Evolutionary conservation across 1,140 invertebrate genomes (phyloP).

Genomic region (Cotesia glomerata): DNA sequence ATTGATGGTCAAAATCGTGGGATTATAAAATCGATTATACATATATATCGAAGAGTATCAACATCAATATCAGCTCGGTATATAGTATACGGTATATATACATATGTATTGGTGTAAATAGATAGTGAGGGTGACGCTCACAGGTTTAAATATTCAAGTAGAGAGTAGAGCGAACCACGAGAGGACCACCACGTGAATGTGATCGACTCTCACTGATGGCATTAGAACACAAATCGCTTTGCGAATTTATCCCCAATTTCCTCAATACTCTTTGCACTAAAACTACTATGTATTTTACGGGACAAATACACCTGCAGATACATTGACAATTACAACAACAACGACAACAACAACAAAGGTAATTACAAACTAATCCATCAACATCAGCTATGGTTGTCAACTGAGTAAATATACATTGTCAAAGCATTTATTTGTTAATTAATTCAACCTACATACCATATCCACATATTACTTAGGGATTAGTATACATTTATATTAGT

Average conservation of each 20-base stretch:
- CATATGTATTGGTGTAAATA: not conserved
- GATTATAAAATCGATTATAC: no score
- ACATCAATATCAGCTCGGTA: not conserved
- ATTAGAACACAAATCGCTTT: slow-evolving; percentile 14
- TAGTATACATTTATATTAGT: not conserved
- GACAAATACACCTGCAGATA: not conserved
- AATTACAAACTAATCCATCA: not conserved
- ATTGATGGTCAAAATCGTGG: no score
- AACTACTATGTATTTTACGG: not conserved
- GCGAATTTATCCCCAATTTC: slow-evolving; percentile 1
- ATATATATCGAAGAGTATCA: no score
- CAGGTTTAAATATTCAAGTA: slow-evolving; percentile 20
- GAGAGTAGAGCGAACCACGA: slow-evolving; percentile 5
- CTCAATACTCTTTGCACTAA: not conserved
- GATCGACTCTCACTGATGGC: slow-evolving; percentile 3
- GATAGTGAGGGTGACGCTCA: not conserved
- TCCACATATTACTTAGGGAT: not conserved
- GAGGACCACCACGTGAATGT: not conserved
- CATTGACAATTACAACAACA: not conserved
- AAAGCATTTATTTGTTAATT: not conserved
- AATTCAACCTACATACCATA: not conserved
- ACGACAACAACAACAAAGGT: no score
- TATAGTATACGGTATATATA: not conserved
- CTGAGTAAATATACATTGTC: not conserved
- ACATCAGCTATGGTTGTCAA: not conserved